Percentiles rank a stretch among this genome's conserved stretches.
Conservation (phyloP, 2,888 invertebrate species). For the Cylloceria caligata region DNA sequence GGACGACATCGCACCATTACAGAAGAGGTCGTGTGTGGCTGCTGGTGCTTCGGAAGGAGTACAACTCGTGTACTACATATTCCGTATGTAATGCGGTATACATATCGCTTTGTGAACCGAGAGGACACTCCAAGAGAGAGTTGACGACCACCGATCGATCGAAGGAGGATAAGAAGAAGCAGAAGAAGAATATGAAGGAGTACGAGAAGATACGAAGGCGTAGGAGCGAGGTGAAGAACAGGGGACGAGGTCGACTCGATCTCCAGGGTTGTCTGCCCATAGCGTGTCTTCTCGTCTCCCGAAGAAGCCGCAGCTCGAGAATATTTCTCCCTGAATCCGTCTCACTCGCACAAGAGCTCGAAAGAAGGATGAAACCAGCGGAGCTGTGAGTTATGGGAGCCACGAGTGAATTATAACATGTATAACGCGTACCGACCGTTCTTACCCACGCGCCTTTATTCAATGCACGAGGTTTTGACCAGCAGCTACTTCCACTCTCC, state of each 20-base stretch:
- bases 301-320: constrained; percentile 76
- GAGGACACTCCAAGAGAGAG: constrained; percentile 1
- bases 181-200: constrained; percentile 27
- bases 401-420: constrained; percentile 81
- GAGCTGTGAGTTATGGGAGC: constrained; percentile 79
- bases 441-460: constrained; percentile 66
- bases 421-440: constrained; percentile 79
- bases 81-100: constrained; percentile 47
- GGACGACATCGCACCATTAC: constrained; percentile 34
- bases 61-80: constrained; percentile 60
- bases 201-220: constrained; percentile 46
- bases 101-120: constrained; percentile 25
- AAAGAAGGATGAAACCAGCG: constrained; percentile 28
- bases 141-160: constrained; percentile 35
- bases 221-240: constrained; percentile 64
- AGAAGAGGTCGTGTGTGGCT: constrained; percentile 38
- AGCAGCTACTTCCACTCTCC: constrained; percentile 37
- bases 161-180: constrained; percentile 24
- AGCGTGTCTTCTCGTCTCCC: constrained; percentile 75
- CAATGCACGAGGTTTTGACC: constrained; percentile 59
- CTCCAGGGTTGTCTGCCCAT: constrained; percentile 76
- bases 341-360: constrained; percentile 22
- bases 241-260: constrained; percentile 72
- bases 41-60: constrained; percentile 52
- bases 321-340: constrained; percentile 21